Conservation (phyloP, 2,113 vertebrate species). For the Catharus bicknelli region DNA sequence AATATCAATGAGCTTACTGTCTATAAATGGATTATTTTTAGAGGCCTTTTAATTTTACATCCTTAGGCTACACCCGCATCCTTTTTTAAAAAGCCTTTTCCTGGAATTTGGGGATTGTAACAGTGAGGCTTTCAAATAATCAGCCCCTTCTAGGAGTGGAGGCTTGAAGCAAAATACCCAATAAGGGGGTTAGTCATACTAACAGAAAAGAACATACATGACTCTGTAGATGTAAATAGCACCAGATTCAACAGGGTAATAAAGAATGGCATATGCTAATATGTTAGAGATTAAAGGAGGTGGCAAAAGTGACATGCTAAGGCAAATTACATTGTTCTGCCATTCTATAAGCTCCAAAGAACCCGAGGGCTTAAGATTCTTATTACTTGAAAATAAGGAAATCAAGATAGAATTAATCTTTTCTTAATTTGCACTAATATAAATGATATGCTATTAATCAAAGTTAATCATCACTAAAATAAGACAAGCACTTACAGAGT, state of each 20-base stretch:
- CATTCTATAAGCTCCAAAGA: background rate
- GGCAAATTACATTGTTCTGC: background rate
- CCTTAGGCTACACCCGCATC: background rate
- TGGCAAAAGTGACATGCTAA: background rate
- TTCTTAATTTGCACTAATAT: background rate
- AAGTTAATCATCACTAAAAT: constrained; percentile 14
- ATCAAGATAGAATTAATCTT: constrained; percentile 1
- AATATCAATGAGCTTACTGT: background rate
- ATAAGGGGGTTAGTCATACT: background rate
- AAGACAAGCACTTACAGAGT: background rate
- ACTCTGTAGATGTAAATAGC: background rate
- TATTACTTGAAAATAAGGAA: constrained; percentile 13
- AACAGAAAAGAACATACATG: background rate
- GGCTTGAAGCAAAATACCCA: background rate
- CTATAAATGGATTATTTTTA: constrained; percentile 20
- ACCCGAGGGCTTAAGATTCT: background rate
- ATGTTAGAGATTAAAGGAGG: background rate
- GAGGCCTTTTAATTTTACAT: background rate
- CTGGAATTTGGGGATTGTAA: background rate
- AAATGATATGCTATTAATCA: background rate
- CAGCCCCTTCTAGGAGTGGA: background rate
- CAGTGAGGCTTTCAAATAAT: background rate
- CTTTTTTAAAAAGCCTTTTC: background rate
- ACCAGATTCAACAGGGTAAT: background rate
- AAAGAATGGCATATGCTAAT: background rate